Conservation (phyloP, 2,113 vertebrate genomes). For the Sceloporus tristichus region DNA sequence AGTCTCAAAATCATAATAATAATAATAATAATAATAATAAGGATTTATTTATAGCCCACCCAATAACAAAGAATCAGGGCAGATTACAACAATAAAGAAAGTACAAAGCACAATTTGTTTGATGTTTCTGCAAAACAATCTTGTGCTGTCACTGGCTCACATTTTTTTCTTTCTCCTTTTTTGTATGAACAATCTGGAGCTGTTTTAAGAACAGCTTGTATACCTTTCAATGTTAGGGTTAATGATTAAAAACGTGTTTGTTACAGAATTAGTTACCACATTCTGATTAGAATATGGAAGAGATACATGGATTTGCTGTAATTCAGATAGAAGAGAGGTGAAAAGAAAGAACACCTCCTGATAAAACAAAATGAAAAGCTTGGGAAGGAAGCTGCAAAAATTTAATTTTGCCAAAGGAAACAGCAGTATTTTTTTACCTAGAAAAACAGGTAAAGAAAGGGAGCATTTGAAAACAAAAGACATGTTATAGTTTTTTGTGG, state of each 20-base stretch:
- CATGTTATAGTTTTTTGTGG: background rate
- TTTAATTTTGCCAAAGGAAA: background rate
- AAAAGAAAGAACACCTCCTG: background rate
- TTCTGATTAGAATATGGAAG: background rate
- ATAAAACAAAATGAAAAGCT: background rate
- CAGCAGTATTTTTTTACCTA: background rate
- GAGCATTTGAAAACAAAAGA: background rate
- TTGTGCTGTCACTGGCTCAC: slow-evolving; percentile 25
- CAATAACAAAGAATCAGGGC: too few relatives aligned
- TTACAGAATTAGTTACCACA: background rate
- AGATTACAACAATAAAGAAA: too few relatives aligned
- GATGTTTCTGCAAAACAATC: slow-evolving; percentile 57
- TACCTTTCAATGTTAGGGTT: slow-evolving; percentile 30
- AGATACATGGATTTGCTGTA: background rate
- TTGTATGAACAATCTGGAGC: slow-evolving; percentile 42
- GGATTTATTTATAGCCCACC: too few relatives aligned
- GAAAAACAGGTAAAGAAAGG: background rate
- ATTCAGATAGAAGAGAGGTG: background rate
- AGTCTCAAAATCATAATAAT: too few relatives aligned
- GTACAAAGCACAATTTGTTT: too few relatives aligned
- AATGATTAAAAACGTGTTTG: slow-evolving; percentile 1
- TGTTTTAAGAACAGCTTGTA: slow-evolving; percentile 44
- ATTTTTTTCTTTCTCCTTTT: background rate
- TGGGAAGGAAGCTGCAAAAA: too few relatives aligned
- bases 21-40: too few relatives aligned